Conservation (phyloP, 2,888 invertebrate genomes). For the Drosophila colorata region DNA sequence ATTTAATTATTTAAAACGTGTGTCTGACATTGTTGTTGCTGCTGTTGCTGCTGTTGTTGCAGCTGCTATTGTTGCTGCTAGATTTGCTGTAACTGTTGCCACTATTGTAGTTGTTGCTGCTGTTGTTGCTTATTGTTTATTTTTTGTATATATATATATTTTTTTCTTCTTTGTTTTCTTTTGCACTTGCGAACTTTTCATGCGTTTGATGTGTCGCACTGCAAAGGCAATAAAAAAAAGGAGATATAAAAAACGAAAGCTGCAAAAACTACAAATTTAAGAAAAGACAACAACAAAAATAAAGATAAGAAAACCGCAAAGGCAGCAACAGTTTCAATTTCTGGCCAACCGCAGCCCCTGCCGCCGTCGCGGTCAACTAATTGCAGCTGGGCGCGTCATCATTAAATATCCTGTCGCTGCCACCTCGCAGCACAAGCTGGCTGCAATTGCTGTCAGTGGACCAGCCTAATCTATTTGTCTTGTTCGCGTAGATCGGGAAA, state of each 20-base stretch:
- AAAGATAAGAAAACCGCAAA: conserved; percentile 23
- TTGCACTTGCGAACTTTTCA: conserved; percentile 59
- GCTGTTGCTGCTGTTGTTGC: conserved; percentile 36
- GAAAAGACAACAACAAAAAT: not conserved
- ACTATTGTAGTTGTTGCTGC: conserved; percentile 18
- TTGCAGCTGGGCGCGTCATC: conserved; percentile 54
- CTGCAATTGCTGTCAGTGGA: conserved; percentile 48
- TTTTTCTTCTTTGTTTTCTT: too few relatives aligned
- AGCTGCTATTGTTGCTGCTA: conserved; percentile 44
- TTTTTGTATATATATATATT: conserved; percentile 3
- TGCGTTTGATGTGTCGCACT: conserved; percentile 68
- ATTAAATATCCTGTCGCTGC: conserved; percentile 43
- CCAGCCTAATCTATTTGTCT: conserved; percentile 75
- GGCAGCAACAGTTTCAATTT: conserved; percentile 55
- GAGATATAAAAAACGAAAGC: too few relatives aligned
- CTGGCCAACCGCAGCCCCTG: conserved; percentile 6
- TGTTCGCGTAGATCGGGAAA: conserved; percentile 63
- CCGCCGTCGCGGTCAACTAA: conserved; percentile 32
- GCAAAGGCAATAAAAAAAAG: conserved; percentile 19
- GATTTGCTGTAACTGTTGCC: conserved; percentile 51
- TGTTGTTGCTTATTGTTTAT: conserved; percentile 18
- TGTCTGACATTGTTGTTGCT: conserved; percentile 53
- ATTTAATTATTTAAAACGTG: conserved; percentile 66
- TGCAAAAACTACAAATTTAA: not conserved
- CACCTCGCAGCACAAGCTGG: not conserved